Percentiles rank a stretch among this genome's conserved stretches.
phyloP scores from a whole-genome alignment of 2,888 invertebrate genomes.

The Hesperia comma region DNA sequence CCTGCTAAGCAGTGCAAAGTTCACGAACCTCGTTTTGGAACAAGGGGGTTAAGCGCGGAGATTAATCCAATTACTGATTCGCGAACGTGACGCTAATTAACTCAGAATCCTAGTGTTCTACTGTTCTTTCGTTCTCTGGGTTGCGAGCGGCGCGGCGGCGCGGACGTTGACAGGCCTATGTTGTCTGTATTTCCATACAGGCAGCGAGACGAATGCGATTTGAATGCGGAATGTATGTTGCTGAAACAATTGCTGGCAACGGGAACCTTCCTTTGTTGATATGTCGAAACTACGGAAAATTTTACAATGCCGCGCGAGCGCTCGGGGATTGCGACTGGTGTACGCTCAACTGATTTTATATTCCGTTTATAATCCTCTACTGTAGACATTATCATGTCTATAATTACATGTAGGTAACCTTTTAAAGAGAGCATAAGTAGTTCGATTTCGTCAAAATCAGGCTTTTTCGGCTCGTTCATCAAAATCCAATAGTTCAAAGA shows the following conservation, averaged over 20 bases:
- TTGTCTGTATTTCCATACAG: conserved; percentile 8
- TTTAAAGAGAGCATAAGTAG: too few relatives aligned
- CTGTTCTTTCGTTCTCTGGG: neutral
- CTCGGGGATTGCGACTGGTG: neutral
- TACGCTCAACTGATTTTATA: neutral
- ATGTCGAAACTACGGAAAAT: conserved; percentile 12
- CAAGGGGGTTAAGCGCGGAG: conserved; percentile 9
- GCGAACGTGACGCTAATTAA: conserved; percentile 21
- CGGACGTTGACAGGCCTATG: neutral
- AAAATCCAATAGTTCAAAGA: too few relatives aligned
- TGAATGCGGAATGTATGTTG: conserved; percentile 25
- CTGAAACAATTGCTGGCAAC: conserved; percentile 27
- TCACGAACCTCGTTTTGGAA: conserved; percentile 16
- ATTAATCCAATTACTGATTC: conserved; percentile 28
- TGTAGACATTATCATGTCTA: too few relatives aligned
- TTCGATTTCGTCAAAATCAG: too few relatives aligned
- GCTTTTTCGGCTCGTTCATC: too few relatives aligned
- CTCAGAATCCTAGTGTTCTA: conserved; percentile 10
- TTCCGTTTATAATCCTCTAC: neutral
- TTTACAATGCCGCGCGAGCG: conserved; percentile 8
- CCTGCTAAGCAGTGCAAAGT: conserved; percentile 15
- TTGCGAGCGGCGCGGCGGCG: neutral
- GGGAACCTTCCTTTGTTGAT: conserved; percentile 20
- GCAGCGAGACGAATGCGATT: conserved; percentile 27
- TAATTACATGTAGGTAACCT: too few relatives aligned